Evolutionary conservation across 2,113 vertebrate species (phyloP).

Genomic region (Lota lota): DNA sequence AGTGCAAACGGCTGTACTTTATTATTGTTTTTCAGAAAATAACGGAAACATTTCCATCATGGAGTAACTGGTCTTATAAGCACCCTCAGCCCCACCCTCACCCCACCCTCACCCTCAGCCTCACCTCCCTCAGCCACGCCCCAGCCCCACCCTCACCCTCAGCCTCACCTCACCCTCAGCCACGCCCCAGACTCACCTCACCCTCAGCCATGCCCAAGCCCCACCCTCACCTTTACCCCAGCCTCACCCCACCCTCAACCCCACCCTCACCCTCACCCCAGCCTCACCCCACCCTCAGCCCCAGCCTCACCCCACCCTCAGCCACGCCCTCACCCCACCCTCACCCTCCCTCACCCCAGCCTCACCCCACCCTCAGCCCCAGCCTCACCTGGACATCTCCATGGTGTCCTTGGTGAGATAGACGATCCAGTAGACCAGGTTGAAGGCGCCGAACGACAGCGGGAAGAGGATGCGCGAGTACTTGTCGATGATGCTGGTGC

Average conservation of each 20-base stretch:
- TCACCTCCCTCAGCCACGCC: conserved; percentile 43
- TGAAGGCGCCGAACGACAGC: conserved; percentile 92
- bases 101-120: background rate
- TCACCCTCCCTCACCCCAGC: background rate
- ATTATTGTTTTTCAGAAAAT: too few species aligned
- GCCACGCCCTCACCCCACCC: background rate
- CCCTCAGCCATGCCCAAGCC: too few species aligned
- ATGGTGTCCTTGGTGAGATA: conserved; percentile 96
- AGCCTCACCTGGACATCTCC: conserved; percentile 79
- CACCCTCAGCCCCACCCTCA: background rate
- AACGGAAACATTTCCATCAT: too few species aligned
- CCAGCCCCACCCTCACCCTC: background rate
- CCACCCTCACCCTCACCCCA: background rate
- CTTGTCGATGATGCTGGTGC: conserved; percentile 94
- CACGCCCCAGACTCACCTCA: too few species aligned
- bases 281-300: too few species aligned
- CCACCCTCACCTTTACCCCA: conserved; percentile 47
- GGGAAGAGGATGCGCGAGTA: conserved; percentile 96
- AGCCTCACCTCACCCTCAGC: conserved; percentile 55
- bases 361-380: background rate
- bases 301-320: conserved; percentile 34
- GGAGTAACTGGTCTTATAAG: too few species aligned
- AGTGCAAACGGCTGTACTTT: too few species aligned
- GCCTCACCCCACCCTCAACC: conserved; percentile 31
- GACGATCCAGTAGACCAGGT: conserved; percentile 95